These are phyloP conservation scores for Rhinichthys osculus DNA, from an alignment of 2,797 vertebrate species.

Conservation along the genomic window DNA sequence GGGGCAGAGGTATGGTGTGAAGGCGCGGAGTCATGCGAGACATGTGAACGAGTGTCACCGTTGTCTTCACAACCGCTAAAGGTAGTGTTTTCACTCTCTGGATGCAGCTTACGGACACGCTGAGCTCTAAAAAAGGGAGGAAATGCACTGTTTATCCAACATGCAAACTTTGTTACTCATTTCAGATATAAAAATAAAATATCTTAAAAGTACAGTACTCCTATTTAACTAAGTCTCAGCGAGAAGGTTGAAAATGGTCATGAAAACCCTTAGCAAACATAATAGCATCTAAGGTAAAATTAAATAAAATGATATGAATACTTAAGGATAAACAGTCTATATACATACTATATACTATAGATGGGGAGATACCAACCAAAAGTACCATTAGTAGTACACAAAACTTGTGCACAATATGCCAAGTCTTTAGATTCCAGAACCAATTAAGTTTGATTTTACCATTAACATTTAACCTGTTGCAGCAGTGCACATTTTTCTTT, in stretches of 20 bases:
- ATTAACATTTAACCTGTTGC: not conserved
- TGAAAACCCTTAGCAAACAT: too few relatives aligned
- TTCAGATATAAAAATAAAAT: not conserved
- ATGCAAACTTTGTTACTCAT: not conserved
- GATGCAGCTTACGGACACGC: slow-evolving; percentile 84
- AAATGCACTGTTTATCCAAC: not conserved
- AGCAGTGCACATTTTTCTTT: not conserved
- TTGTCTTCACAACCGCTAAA: slow-evolving; percentile 91
- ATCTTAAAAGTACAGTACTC: not conserved
- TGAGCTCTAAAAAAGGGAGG: slow-evolving; percentile 71
- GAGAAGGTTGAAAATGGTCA: not conserved
- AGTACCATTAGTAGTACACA: not conserved
- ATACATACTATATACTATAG: too few relatives aligned
- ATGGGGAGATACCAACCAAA: not conserved
- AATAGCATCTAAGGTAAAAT: too few relatives aligned
- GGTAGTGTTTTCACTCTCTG: slow-evolving; percentile 88
- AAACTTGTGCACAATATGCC: not conserved
- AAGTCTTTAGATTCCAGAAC: not conserved
- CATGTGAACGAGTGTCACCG: slow-evolving; percentile 81
- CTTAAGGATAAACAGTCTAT: too few relatives aligned
- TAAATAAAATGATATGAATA: too few relatives aligned
- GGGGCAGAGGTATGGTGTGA: slow-evolving; percentile 64
- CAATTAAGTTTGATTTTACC: not conserved
- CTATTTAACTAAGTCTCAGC: not conserved
- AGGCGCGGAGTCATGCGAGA: slow-evolving; percentile 85